These are phyloP conservation scores for Parthenolecanium corni DNA, from an alignment of 2,888 invertebrate genomes.

Conservation along the genomic window DNA sequence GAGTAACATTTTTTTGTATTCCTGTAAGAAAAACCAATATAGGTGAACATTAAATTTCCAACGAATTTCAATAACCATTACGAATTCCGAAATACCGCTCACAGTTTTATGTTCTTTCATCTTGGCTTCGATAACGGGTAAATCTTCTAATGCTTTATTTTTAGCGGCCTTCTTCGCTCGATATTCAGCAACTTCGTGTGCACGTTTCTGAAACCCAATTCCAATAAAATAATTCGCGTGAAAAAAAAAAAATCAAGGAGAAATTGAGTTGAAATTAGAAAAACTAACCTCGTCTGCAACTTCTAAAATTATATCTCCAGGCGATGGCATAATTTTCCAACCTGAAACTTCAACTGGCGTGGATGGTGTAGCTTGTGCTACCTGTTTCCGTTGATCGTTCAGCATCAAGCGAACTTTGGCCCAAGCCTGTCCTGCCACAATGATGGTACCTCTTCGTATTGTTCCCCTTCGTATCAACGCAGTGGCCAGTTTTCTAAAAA, in stretches of 20 bases:
- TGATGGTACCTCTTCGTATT: conserved; percentile 58
- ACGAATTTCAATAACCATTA: not conserved
- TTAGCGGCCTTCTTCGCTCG: conserved; percentile 49
- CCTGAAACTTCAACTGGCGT: conserved; percentile 77
- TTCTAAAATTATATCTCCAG: conserved; percentile 79
- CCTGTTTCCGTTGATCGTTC: conserved; percentile 56
- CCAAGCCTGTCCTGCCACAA: conserved; percentile 75
- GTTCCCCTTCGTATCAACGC: conserved; percentile 76
- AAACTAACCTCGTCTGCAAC: conserved; percentile 57
- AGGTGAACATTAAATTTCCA: not conserved
- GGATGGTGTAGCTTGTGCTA: conserved; percentile 62
- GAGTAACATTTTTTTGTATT: conserved; percentile 51
- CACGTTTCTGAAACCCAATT: not conserved
- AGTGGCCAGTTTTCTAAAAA: conserved; percentile 62
- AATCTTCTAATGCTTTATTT: conserved; percentile 52
- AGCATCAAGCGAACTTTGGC: conserved; percentile 71
- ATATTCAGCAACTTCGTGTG: conserved; percentile 50
- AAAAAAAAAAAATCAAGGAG: not conserved
- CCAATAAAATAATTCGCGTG: too few species aligned
- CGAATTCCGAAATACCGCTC: conserved; percentile 29
- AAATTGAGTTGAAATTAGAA: not conserved
- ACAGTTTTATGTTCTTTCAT: conserved; percentile 51
- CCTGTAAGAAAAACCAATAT: conserved; percentile 34
- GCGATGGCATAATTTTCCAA: conserved; percentile 78
- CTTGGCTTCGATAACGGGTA: conserved; percentile 51